These are phyloP conservation scores for Aulostomus chinensis DNA, from an alignment of 2,797 vertebrate species.

Conservation along the genomic window DNA sequence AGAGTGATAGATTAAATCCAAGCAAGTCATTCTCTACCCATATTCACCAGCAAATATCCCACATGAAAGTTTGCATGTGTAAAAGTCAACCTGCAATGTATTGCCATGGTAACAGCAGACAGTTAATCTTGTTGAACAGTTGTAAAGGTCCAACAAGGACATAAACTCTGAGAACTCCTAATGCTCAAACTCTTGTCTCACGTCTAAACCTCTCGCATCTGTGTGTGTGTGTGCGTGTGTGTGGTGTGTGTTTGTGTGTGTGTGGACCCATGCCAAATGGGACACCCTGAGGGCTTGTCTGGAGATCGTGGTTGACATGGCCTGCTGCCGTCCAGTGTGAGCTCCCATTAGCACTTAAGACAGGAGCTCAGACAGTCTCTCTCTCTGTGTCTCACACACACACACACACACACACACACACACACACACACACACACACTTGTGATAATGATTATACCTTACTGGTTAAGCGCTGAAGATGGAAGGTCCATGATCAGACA, in stretches of 20 bases:
- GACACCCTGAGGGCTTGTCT: constrained; percentile 78
- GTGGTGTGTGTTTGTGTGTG: constrained; percentile 16
- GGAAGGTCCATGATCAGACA: neutral
- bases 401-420: constrained; percentile 26
- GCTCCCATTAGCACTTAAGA: constrained; percentile 72
- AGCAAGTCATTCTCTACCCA: constrained; percentile 10
- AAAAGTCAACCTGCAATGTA: constrained; percentile 22
- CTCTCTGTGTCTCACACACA: constrained; percentile 11
- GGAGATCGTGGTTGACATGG: constrained; percentile 73
- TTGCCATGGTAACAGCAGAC: constrained; percentile 25
- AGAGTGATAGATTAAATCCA: constrained; percentile 10
- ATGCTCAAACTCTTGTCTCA: constrained; percentile 47
- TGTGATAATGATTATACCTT: constrained; percentile 49
- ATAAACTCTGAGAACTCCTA: constrained; percentile 36
- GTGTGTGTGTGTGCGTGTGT: constrained; percentile 21
- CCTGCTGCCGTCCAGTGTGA: constrained; percentile 75
- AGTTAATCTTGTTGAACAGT: constrained; percentile 56
- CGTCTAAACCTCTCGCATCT: constrained; percentile 50
- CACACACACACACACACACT: constrained; percentile 35
- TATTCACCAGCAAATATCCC: constrained; percentile 19
- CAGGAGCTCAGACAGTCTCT: constrained; percentile 14
- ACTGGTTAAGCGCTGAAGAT: constrained; percentile 47
- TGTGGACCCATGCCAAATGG: constrained; percentile 69
- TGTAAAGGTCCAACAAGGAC: constrained; percentile 61
- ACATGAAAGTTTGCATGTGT: constrained; percentile 8